Evolutionary conservation across 2,113 vertebrate species (phyloP), one percentile per base, ranked within the genome.

Genomic region (Oenanthe oenanthe): DNA sequence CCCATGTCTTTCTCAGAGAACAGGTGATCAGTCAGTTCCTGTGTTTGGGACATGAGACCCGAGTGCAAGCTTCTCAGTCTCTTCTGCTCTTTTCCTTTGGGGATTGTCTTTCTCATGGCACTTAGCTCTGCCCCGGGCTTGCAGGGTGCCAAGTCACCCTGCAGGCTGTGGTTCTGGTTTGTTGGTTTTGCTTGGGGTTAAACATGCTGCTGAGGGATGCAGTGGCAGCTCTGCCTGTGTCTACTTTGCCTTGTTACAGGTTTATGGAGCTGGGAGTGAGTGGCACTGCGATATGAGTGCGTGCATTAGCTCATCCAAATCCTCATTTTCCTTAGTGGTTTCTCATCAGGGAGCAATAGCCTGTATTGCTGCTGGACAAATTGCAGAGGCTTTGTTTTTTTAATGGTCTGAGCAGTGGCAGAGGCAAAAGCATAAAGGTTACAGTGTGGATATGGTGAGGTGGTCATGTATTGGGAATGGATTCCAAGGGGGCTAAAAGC

Each of bases 211-310:
- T 57, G 77, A 40, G 45, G 20, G 20, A 26, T 53, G 36, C 38
- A 31, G 4, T 17, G 36, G 28, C 65, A 90, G 51, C 74, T 72
- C 32, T 89, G 24, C 47, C 28, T 26, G 17, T 60, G 38, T 80
- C 65, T 63, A 58, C 34, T 25, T 48, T 85, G 47, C 32, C 18
- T 71, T n/a, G 9, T 32, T 58, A 17, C 25, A n/a, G 47, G 36
- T 66, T 51, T 53, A 0, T 0, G 0, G 54, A 89, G 34, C 50
- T 84, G 60, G 47, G 50, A 86, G 16, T 0, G 5, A 77, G 42
- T 13, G 2, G 18, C 47, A 18, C 60, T 38, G 18, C 0, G 2
- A 10, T 51, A 16, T 0, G 12, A 61, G 47, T 36, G 61, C 48
- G 42, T 40, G 36, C 1, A 1, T 65, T 42, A 73, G 56, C 26